Conservation (phyloP, 2,888 invertebrate species). For the Sarcophaga carnaria region DNA sequence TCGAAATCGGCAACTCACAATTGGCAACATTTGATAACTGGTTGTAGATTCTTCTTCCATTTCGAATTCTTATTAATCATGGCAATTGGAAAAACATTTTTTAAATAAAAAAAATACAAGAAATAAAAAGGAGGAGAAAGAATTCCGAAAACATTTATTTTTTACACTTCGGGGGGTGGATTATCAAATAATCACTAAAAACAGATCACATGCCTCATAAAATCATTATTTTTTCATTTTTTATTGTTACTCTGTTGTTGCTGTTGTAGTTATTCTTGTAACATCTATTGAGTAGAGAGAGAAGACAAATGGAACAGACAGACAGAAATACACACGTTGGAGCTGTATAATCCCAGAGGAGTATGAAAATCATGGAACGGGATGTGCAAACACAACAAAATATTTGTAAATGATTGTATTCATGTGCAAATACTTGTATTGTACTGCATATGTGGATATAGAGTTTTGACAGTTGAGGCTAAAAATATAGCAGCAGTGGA, state of each 20-base stretch:
- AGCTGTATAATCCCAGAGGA: too few species aligned
- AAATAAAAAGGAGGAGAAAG: neutral
- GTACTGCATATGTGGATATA: neutral
- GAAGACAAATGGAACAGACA: too few species aligned
- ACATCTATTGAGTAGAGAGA: too few species aligned
- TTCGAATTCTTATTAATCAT: too few species aligned
- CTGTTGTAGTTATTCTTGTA: neutral
- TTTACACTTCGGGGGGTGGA: conserved; percentile 51
- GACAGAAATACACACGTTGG: too few species aligned
- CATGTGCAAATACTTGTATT: conserved; percentile 19
- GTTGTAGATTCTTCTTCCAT: too few species aligned
- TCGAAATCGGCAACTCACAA: too few species aligned
- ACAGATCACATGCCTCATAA: conserved; percentile 54
- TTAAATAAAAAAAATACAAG: conserved; percentile 1
- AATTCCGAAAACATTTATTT: conserved; percentile 14
- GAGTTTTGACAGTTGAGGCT: neutral
- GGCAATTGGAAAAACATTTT: too few species aligned
- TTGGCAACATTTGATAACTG: too few species aligned
- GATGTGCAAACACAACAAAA: conserved; percentile 40
- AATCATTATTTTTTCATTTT: conserved; percentile 25
- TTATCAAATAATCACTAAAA: conserved; percentile 57
- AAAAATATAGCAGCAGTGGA: conserved; percentile 4
- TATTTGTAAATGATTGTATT: conserved; percentile 17
- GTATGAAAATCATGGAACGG: conserved; percentile 13
- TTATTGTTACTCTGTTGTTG: neutral